Percentiles rank a stretch among this genome's conserved stretches.
phyloP scores from a whole-genome alignment of 2,888 invertebrate genomes.

The Aphodius sticticus region DNA sequence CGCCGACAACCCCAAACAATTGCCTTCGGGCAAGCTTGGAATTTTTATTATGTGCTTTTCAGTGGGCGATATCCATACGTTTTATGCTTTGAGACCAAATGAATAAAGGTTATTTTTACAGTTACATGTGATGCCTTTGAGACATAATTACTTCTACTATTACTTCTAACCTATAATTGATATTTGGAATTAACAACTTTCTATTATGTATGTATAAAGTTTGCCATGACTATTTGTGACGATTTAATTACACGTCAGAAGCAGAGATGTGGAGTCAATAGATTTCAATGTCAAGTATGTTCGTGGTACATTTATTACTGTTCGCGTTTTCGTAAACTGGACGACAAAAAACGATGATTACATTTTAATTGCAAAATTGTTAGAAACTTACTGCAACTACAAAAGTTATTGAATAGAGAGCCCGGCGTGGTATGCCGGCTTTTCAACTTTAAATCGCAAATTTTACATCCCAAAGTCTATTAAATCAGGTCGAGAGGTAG shows the following conservation, averaged over 20 bases:
- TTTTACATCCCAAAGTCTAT: not conserved
- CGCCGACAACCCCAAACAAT: not conserved
- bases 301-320: not conserved
- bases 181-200: not conserved
- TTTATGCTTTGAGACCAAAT: not conserved
- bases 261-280: not conserved
- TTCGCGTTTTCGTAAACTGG: not conserved
- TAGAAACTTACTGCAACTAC: not conserved
- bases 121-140: too few species aligned
- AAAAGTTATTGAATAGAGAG: not conserved
- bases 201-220: not conserved
- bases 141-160: too few species aligned
- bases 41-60: not conserved
- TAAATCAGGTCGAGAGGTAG: not conserved
- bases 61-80: not conserved
- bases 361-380: not conserved
- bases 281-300: conserved; percentile 4
- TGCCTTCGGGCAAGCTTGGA: not conserved
- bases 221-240: not conserved
- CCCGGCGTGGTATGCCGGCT: not conserved
- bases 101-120: too few species aligned
- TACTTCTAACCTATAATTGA: not conserved
- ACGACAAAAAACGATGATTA: not conserved
- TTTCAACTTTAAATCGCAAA: not conserved
- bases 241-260: not conserved